These are phyloP conservation scores for Manis javanica DNA, from an alignment of 2,797 vertebrate species.

Conservation along the genomic window DNA sequence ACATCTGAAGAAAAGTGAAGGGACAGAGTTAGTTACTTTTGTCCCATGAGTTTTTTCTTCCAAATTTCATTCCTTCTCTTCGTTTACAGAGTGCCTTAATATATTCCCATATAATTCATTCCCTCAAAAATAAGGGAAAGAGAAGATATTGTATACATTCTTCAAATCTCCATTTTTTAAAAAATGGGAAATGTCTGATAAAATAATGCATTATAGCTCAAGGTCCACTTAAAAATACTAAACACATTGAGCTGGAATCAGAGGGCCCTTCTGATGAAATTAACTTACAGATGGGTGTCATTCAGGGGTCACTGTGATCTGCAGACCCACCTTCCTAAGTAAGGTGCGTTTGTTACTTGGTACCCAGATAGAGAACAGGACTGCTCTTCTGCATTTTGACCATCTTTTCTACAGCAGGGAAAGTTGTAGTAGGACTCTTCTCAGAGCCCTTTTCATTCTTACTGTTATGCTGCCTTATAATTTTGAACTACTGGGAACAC, in stretches of 20 bases:
- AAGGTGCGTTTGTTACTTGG: neutral
- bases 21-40: neutral
- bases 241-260: neutral
- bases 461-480: neutral
- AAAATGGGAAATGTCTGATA: neutral
- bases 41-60: neutral
- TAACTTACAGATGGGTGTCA: neutral
- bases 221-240: slow-evolving; percentile 21
- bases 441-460: neutral
- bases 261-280: neutral
- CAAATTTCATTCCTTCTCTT: neutral
- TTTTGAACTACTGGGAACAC: neutral
- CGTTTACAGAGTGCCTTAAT: neutral
- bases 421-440: neutral
- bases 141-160: neutral
- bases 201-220: neutral
- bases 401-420: neutral
- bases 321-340: neutral
- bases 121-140: neutral
- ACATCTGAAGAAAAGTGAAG: neutral
- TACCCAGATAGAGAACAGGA: neutral
- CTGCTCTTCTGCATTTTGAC: neutral
- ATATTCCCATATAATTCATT: neutral
- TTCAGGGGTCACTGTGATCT: neutral
- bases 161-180: neutral